These are phyloP conservation scores for Leucosticte australis DNA, from an alignment of 2,113 vertebrate genomes.

Conservation along the genomic window DNA sequence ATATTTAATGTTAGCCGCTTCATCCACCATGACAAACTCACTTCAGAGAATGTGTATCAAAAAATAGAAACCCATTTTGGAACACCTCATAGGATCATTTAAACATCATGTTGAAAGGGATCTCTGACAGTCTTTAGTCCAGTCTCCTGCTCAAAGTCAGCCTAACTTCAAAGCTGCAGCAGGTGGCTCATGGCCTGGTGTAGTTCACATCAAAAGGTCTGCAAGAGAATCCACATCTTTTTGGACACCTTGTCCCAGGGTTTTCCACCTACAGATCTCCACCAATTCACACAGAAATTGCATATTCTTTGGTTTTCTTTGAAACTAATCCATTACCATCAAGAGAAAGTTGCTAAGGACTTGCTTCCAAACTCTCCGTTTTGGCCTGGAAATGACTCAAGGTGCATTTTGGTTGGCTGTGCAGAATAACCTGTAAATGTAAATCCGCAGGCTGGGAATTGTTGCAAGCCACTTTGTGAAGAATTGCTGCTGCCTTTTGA, in stretches of 20 bases:
- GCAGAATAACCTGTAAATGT: background rate
- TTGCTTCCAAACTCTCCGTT: background rate
- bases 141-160: background rate
- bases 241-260: background rate
- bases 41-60: background rate
- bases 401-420: background rate
- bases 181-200: background rate
- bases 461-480: background rate
- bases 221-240: background rate
- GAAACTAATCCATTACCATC: background rate
- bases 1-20: background rate
- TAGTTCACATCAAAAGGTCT: background rate
- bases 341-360: background rate
- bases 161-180: background rate
- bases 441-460: background rate
- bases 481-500: background rate
- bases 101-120: background rate
- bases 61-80: background rate
- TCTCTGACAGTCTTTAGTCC: background rate
- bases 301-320: background rate
- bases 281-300: background rate
- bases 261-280: background rate
- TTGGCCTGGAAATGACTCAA: background rate
- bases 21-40: background rate
- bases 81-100: background rate